A percentile compares a stretch with the other conserved stretches of the same genome.
Conservation (phyloP, 2,888 invertebrate genomes). For the Euclidia mi region DNA sequence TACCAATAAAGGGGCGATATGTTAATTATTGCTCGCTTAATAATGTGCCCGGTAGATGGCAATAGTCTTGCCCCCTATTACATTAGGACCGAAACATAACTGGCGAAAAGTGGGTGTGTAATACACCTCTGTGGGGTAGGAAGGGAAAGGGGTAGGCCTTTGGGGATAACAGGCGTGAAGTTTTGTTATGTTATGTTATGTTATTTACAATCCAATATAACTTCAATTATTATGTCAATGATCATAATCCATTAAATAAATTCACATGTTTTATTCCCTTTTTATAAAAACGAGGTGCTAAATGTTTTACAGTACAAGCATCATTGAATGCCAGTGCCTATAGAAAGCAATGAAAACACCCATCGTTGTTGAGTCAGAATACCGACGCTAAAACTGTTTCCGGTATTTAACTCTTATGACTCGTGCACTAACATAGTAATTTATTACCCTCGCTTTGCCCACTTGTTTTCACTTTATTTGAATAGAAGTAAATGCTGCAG, state of each 20-base stretch:
- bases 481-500: slow-evolving; percentile 12
- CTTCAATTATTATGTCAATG: neutral
- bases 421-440: slow-evolving; percentile 9
- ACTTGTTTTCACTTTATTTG: slow-evolving; percentile 8
- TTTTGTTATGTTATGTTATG: no score
- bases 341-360: neutral
- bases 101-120: no score
- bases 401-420: slow-evolving; percentile 16
- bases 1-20: no score
- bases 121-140: no score
- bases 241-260: neutral
- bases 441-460: slow-evolving; percentile 5
- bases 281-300: neutral
- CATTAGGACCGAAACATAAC: no score
- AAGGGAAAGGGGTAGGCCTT: no score
- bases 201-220: no score
- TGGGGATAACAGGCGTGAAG: no score
- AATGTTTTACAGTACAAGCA: neutral
- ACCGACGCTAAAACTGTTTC: slow-evolving; percentile 6
- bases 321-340: neutral
- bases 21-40: no score
- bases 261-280: no score
- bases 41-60: no score
- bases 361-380: slow-evolving; percentile 1
- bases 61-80: no score